Evolutionary conservation across 2,797 vertebrate genomes (phyloP).

Genomic region (Ispidina lecontei): DNA sequence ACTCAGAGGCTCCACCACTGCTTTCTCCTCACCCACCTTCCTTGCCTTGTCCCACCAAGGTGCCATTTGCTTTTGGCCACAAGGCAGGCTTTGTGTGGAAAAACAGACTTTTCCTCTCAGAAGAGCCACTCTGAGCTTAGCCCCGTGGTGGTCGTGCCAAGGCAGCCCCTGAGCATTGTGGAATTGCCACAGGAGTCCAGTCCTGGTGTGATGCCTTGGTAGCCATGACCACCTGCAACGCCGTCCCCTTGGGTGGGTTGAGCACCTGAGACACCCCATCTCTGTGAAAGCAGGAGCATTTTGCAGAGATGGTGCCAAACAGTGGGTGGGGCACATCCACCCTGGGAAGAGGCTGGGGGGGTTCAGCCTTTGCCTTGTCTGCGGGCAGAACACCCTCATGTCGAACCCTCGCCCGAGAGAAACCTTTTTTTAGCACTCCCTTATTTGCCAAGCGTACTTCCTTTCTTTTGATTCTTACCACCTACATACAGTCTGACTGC

Average conservation of each 20-base stretch:
- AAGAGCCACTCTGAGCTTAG: neutral
- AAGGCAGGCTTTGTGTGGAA: neutral
- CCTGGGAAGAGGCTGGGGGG: neutral
- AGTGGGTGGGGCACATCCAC: neutral
- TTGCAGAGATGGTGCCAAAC: neutral
- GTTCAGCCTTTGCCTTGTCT: neutral
- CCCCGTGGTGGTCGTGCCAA: fast-evolving
- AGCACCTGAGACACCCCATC: fast-evolving
- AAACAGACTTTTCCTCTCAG: neutral
- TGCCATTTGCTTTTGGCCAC: fast-evolving
- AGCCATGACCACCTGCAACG: neutral
- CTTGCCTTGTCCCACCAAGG: neutral
- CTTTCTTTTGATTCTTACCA: slow-evolving; percentile 68
- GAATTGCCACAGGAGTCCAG: neutral
- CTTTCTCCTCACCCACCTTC: neutral
- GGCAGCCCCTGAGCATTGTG: neutral
- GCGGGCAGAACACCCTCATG: neutral
- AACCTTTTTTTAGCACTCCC: slow-evolving; percentile 64
- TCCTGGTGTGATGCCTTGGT: fast-evolving
- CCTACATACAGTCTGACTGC: slow-evolving; percentile 48
- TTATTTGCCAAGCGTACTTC: slow-evolving; percentile 61
- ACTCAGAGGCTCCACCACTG: fast-evolving
- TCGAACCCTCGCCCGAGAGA: neutral
- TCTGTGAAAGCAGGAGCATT: neutral
- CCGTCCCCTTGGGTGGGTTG: neutral